These are phyloP conservation scores for Lepisosteus oculatus DNA, from an alignment of 2,113 vertebrate genomes.

Conservation along the genomic window DNA sequence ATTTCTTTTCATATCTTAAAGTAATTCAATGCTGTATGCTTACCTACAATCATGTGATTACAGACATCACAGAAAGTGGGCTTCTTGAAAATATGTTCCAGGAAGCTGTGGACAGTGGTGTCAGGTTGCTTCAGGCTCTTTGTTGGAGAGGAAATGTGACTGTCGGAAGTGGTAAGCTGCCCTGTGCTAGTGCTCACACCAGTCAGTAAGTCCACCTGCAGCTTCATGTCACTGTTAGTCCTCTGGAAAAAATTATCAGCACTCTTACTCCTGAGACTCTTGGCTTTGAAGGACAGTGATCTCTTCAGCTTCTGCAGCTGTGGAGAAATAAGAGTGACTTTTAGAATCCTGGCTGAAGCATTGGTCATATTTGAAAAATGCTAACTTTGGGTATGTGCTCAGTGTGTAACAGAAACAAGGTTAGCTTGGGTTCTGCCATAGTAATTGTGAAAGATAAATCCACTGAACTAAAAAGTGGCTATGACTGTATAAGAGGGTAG, in stretches of 20 bases:
- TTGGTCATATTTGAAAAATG: too few relatives aligned
- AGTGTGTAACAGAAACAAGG: too few relatives aligned
- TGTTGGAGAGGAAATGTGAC: conserved; percentile 71
- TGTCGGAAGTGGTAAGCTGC: conserved; percentile 67
- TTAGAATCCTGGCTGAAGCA: too few relatives aligned
- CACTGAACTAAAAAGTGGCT: too few relatives aligned
- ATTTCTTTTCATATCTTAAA: too few relatives aligned
- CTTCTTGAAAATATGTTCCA: conserved; percentile 97
- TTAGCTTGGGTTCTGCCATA: too few relatives aligned
- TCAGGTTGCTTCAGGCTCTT: conserved; percentile 69
- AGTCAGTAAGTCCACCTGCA: conserved; percentile 70
- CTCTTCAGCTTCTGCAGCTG: conserved; percentile 94
- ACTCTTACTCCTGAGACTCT: conserved; percentile 94
- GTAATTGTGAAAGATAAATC: too few relatives aligned
- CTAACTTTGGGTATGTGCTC: too few relatives aligned
- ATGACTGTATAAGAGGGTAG: too few relatives aligned
- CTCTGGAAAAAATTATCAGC: conserved; percentile 95
- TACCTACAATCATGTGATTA: conserved; percentile 99
- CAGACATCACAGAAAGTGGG: conserved; percentile 97
- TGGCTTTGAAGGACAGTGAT: conserved; percentile 96
- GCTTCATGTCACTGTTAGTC: conserved; percentile 75
- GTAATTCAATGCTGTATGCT: conserved; percentile 21
- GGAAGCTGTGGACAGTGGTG: conserved; percentile 81
- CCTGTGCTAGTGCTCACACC: conserved; percentile 80
- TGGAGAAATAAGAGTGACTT: conserved; percentile 47